These are phyloP conservation scores for Ceryle rudis DNA, from an alignment of 2,797 vertebrate species.

Conservation along the genomic window DNA sequence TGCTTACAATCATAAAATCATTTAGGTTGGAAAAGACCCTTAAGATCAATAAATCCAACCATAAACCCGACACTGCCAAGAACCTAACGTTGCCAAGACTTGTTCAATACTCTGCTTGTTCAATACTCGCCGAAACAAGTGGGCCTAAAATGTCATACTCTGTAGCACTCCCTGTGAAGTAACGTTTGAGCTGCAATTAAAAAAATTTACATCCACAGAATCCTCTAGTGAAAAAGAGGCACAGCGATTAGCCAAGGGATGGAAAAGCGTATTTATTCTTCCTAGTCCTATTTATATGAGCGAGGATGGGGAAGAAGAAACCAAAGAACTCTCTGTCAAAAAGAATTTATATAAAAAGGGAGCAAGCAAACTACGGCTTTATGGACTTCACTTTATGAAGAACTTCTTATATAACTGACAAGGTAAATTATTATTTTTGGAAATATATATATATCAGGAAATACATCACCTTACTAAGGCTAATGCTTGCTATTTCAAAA, in stretches of 20 bases:
- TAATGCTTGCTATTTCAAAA: conserved; percentile 18
- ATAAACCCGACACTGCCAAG: not conserved
- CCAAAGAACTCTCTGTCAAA: not conserved
- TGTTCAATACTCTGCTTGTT: not conserved
- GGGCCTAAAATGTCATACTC: not conserved
- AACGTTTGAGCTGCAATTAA: not conserved
- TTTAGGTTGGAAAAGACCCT: not conserved
- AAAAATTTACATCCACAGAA: not conserved
- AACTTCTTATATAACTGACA: not conserved
- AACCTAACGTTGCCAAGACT: not conserved
- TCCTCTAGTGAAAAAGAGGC: not conserved
- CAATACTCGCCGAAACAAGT: not conserved
- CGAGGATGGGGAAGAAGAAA: not conserved
- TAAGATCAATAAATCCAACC: not conserved
- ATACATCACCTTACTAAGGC: not conserved
- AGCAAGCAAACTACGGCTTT: not conserved
- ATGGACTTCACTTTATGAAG: not conserved
- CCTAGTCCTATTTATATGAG: not conserved
- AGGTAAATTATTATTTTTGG: conserved; percentile 5
- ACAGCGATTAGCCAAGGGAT: not conserved
- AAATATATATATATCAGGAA: not conserved
- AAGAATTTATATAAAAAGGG: not conserved
- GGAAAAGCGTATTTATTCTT: not conserved
- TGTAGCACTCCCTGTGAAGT: not conserved
- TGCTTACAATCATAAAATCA: not conserved